A percentile compares a stretch with the other conserved stretches of the same genome.
These are phyloP conservation scores for Nudaria mundana DNA, from an alignment of 2,888 invertebrate species.

Conservation along the genomic window DNA sequence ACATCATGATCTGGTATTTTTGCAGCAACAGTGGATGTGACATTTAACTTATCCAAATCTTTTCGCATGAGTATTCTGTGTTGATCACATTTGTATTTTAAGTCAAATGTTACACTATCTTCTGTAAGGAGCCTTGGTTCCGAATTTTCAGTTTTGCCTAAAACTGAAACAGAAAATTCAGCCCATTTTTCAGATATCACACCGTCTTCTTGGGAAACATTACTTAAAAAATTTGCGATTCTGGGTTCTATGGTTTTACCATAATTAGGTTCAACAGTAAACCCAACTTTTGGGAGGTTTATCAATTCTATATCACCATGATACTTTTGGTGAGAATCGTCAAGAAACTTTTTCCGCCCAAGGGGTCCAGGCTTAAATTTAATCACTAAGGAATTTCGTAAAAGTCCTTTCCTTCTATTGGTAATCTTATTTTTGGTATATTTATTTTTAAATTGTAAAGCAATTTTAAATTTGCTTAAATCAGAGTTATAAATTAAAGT, in stretches of 20 bases:
- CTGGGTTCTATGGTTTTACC: constrained; percentile 68
- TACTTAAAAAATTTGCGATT: constrained; percentile 63
- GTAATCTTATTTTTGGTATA: constrained; percentile 6
- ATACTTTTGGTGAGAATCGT: constrained; percentile 63
- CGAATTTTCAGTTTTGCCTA: constrained; percentile 52
- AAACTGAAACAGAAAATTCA: constrained; percentile 77
- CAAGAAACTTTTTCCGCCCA: constrained; percentile 67
- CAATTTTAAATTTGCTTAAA: constrained; percentile 33
- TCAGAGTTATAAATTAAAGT: constrained; percentile 57
- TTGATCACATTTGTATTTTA: constrained; percentile 82
- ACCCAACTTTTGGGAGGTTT: constrained; percentile 70
- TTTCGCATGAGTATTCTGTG: constrained; percentile 76
- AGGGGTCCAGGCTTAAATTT: constrained; percentile 82
- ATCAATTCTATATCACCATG: constrained; percentile 69
- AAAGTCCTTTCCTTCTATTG: constrained; percentile 44
- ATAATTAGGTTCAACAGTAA: constrained; percentile 71
- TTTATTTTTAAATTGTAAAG: constrained; percentile 13
- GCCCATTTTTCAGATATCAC: constrained; percentile 73
- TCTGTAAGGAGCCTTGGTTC: constrained; percentile 36
- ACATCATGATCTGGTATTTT: background rate
- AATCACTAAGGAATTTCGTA: constrained; percentile 54
- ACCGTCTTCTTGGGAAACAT: constrained; percentile 55
- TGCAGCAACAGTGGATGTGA: constrained; percentile 2
- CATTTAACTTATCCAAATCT: constrained; percentile 26
- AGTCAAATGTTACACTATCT: constrained; percentile 72